Evolutionary conservation across 1,140 invertebrate genomes (phyloP).

Genomic region (Sarcophaga bullata): DNA sequence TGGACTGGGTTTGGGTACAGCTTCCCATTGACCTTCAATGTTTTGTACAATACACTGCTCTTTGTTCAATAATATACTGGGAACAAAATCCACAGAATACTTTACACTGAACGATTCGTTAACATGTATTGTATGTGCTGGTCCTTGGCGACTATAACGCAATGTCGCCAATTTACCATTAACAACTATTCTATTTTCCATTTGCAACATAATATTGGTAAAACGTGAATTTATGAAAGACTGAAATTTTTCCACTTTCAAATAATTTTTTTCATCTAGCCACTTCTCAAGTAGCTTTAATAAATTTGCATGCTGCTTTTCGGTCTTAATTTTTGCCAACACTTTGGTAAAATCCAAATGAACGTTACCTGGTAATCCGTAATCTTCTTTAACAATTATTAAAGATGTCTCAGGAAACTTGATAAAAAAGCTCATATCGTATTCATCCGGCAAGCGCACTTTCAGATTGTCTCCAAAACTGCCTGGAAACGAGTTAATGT

Average conservation of each 20-base stretch:
- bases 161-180: neutral
- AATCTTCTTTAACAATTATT: neutral
- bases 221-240: neutral
- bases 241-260: conserved; percentile 2
- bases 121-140: conserved; percentile 14
- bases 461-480: conserved; percentile 36
- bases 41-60: neutral
- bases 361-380: neutral
- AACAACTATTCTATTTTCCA: neutral
- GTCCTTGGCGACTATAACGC: conserved; percentile 6
- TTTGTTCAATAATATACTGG: conserved; percentile 9
- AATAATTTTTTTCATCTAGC: neutral
- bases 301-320: conserved; percentile 5
- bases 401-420: neutral
- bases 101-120: neutral
- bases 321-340: neutral
- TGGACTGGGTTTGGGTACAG: neutral
- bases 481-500: neutral
- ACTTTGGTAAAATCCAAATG: conserved; percentile 11
- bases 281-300: neutral
- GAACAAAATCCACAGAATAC: conserved; percentile 28
- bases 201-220: neutral
- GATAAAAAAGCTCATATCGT: neutral
- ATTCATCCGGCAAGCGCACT: neutral
- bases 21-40: conserved; percentile 21